Conservation (phyloP, 2,113 vertebrate genomes). For the Odontesthes bonariensis region DNA sequence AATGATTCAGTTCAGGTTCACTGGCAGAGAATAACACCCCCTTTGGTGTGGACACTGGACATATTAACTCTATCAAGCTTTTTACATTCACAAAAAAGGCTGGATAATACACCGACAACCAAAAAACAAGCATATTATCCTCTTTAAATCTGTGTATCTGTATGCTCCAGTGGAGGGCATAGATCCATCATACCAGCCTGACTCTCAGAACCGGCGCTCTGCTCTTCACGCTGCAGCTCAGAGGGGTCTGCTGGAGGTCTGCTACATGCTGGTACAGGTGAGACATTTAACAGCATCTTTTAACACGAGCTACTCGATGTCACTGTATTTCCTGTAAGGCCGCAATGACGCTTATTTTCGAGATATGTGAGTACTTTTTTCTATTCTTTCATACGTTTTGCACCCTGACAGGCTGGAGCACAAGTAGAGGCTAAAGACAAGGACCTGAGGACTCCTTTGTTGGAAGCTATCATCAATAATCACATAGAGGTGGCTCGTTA, state of each 20-base stretch:
- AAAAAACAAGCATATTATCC: background rate
- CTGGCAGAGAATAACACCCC: no score
- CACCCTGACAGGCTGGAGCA: constrained; percentile 86
- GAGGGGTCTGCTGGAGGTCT: constrained; percentile 89
- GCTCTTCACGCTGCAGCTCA: constrained; percentile 91
- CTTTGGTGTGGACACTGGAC: background rate
- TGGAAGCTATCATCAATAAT: constrained; percentile 91
- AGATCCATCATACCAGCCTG: constrained; percentile 89
- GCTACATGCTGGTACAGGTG: constrained; percentile 92
- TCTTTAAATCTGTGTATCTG: background rate
- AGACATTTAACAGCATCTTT: background rate
- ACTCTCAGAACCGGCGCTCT: constrained; percentile 90
- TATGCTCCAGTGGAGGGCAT: constrained; percentile 88
- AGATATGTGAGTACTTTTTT: background rate
- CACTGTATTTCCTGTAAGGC: fast-evolving
- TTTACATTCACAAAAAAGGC: background rate
- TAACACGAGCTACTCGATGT: background rate
- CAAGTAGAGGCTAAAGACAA: constrained; percentile 91
- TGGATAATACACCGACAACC: background rate
- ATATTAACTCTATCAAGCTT: background rate
- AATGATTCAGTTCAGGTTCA: no score
- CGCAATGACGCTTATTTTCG: background rate
- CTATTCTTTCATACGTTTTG: background rate
- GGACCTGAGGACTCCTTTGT: constrained; percentile 87
- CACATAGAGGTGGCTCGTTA: constrained; percentile 88